Base-by-base conservation (phyloP, 2,797 vertebrate species). In the Urophycis tenuis region DNA sequence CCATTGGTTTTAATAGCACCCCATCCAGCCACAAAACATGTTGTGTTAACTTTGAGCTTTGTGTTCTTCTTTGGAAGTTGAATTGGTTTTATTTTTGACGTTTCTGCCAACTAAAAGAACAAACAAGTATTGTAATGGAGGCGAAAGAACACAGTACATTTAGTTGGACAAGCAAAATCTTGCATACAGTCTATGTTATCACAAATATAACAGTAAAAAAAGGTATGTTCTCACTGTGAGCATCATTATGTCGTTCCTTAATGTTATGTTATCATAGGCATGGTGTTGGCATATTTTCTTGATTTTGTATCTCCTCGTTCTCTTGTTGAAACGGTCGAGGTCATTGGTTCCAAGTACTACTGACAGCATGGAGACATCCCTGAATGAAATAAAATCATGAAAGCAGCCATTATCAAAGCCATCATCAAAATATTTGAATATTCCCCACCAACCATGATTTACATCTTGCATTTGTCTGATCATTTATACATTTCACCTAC, bases 161-260 rank as follows among this genome's bases (percentile, higher is more conserved):
- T n/a, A 1, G 12, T 32, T 70, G 15, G 14, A 70, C 32, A 33
- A 71, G 3, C 30, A 15, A 71, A 71, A 5, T 67, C 19, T 31
- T 31, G 25, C 5, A 32, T 33, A 22, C 14, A 71, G 14, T 5
- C 14, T 71, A 34, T 32, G 5, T 2, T 6, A 71, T 15, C 0
- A 10, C 15, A 31, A 25, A 29, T 15, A 39, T 15, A 14, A 29
- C 5, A 32, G 64, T 69, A 14, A 76, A 31, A 41, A 32, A 33
- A 22, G 76, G 14, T 12, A n/a, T 76, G 0, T 3, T 77, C 84
- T 83, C 87, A 92, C 91, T 81, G 82, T 86, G 39, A 92, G 85
- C 71, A 92, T 85, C 90, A 91, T 88, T 75, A 92, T 91, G 84
- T 92, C 90, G 7, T 74, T 30, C 2, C 81, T 82, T 15, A 0